Evolutionary conservation across 2,113 vertebrate genomes (phyloP).

Genomic region (Syngnathus scovelli): DNA sequence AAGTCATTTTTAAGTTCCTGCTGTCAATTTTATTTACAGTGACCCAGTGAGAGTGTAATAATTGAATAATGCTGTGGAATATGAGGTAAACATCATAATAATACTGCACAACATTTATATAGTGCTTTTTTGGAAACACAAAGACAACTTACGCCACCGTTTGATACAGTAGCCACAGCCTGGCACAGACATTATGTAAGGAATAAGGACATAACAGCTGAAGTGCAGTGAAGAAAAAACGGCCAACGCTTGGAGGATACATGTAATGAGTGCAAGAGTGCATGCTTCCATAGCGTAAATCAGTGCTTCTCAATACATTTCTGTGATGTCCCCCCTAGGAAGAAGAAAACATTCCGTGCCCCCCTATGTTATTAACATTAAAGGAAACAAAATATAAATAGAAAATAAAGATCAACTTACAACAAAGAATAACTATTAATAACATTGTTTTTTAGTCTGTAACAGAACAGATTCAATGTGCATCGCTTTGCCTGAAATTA

Average conservation of each 20-base stretch:
- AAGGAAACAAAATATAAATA: no score
- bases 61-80: constrained; percentile 19
- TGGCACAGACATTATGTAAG: constrained; percentile 40
- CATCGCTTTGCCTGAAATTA: no score
- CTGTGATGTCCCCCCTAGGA: no score
- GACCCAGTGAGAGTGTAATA: constrained; percentile 27
- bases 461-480: no score
- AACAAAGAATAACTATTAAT: no score
- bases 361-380: no score
- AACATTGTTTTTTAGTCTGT: no score
- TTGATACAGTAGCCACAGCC: constrained; percentile 31
- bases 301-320: no score
- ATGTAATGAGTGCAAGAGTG: background rate
- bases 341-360: no score
- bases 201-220: constrained; percentile 37
- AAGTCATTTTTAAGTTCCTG: background rate
- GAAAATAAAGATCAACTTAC: no score
- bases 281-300: background rate
- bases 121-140: no score
- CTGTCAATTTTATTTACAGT: constrained; percentile 26
- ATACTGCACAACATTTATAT: no score
- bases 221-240: constrained; percentile 53
- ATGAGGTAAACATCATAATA: constrained; percentile 1
- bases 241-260: constrained; percentile 26
- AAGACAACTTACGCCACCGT: constrained; percentile 2